Evolutionary conservation across 2,113 vertebrate species (phyloP).

Genomic region (Micromys minutus): DNA sequence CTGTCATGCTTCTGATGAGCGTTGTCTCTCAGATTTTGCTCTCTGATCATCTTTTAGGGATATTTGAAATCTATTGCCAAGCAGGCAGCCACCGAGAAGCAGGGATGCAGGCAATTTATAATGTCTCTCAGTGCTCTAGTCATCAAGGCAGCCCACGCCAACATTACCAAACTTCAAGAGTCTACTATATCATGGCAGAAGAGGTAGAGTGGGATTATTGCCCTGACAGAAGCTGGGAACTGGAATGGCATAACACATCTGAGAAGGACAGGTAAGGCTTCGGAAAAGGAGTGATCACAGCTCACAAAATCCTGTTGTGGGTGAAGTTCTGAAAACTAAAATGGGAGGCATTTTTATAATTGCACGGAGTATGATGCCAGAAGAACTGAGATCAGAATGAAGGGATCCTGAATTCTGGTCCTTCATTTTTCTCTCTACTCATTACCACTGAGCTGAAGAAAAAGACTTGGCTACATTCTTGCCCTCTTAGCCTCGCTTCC

Average conservation of each 20-base stretch:
- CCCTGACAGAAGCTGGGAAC: constrained; percentile 85
- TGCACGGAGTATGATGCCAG: not conserved
- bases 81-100: constrained; percentile 84
- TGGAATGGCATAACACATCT: constrained; percentile 82
- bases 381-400: not conserved
- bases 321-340: not conserved
- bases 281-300: constrained; percentile 16
- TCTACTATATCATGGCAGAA: constrained; percentile 83
- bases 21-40: constrained; percentile 1
- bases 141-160: not conserved
- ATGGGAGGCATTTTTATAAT: not conserved
- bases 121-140: constrained; percentile 79
- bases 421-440: constrained; percentile 14
- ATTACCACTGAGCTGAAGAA: not conserved
- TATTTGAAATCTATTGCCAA: constrained; percentile 87
- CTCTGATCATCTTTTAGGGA: constrained; percentile 77
- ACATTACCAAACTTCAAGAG: constrained; percentile 73
- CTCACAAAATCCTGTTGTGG: constrained; percentile 20
- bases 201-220: constrained; percentile 87
- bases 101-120: constrained; percentile 85
- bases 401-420: not conserved
- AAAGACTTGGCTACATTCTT: not conserved
- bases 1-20: not conserved
- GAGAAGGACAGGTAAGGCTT: constrained; percentile 81
- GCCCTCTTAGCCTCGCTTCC: not conserved